phyloP scores from a whole-genome alignment of 2,113 vertebrate species.

The Planiliza haematocheilus region DNA sequence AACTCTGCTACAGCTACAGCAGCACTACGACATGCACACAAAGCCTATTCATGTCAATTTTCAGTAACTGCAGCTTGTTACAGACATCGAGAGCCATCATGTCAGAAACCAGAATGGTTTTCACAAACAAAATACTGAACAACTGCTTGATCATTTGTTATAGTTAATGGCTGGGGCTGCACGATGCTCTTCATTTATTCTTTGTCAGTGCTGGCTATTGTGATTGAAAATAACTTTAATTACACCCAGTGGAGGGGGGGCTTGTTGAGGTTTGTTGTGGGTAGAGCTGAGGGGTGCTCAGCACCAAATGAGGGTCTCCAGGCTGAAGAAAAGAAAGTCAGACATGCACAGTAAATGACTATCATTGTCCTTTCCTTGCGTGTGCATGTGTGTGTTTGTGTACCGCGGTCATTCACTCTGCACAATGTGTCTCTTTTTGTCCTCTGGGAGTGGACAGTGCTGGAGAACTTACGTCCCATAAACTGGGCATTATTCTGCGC shows the following conservation, averaged over 20 bases:
- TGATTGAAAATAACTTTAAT: slow-evolving; percentile 64
- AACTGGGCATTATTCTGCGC: slow-evolving; percentile 24
- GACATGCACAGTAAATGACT: slow-evolving; percentile 34
- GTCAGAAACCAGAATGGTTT: slow-evolving; percentile 4
- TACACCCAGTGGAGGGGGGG: slow-evolving; percentile 22
- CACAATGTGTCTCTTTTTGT: slow-evolving; percentile 6
- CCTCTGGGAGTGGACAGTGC: slow-evolving; percentile 13
- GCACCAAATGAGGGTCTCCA: slow-evolving; percentile 18
- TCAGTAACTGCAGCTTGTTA: too few relatives aligned
- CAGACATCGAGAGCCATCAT: background rate
- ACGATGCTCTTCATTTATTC: slow-evolving; percentile 34
- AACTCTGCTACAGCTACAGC: background rate
- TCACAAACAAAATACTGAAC: background rate
- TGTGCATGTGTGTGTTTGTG: background rate
- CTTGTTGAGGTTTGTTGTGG: too few relatives aligned
- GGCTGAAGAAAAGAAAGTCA: slow-evolving; percentile 25
- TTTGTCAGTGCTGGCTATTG: slow-evolving; percentile 35
- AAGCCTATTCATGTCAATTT: background rate
- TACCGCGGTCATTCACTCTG: slow-evolving; percentile 28
- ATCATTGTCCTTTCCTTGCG: slow-evolving; percentile 19
- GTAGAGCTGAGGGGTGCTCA: too few relatives aligned
- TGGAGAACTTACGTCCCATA: slow-evolving; percentile 13
- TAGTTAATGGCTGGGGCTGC: background rate
- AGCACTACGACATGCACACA: too few relatives aligned
- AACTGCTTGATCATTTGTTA: slow-evolving; percentile 9